Base-by-base conservation (phyloP, 2,113 vertebrate genomes). In the Ciconia stormi region DNA sequence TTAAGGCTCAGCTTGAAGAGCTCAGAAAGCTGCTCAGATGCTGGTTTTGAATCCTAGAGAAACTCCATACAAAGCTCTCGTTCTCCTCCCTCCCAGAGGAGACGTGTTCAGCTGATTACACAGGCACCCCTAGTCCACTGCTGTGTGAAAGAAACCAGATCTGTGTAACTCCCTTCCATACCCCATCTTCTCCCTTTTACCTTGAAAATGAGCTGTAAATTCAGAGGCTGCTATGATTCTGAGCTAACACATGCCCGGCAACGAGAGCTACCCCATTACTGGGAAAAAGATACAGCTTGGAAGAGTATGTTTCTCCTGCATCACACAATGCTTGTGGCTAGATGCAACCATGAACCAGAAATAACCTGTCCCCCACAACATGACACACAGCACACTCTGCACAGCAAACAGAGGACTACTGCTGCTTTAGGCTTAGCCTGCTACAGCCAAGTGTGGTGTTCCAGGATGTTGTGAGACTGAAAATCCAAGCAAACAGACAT, bases 401-500 rank as follows among this genome's bases (percentile, higher is more conserved):
- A 70, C 30, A 34, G 30, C 1, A 0, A 53, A 30, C 18, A 20
- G 27, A 52, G 18, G 22, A 25, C 52, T 13, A 5, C 44, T 65
- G 79, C 49, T 62, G 86, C 93, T 65, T 21, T 8, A 34, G 58
- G 46, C 49, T 80, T 52, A 8, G 15, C 61, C 4, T 10, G 25
- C 49, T 63, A 10, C 61, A 83, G 59, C 18, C 0, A 0, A 93
- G n/a, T 4, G 1, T 3, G 13, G 77, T 7, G 32, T 59, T 87
- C 82, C 53, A 58, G 66, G 58, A 66, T 4, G 5, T 2, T 30
- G 20, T 10, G 87, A 79, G 72, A 62, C 49, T 32, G 44, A 63
- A 78, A 80, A 87, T 59, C 46, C 92, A 95, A 91, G 69, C 56
- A 81, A 86, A 87, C 58, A 71, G 40, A 87, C 16, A 16, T 52